Evolutionary conservation across 92 coral and sea anemone species (phyloP).

Genomic region (Actinernus sp.): DNA sequence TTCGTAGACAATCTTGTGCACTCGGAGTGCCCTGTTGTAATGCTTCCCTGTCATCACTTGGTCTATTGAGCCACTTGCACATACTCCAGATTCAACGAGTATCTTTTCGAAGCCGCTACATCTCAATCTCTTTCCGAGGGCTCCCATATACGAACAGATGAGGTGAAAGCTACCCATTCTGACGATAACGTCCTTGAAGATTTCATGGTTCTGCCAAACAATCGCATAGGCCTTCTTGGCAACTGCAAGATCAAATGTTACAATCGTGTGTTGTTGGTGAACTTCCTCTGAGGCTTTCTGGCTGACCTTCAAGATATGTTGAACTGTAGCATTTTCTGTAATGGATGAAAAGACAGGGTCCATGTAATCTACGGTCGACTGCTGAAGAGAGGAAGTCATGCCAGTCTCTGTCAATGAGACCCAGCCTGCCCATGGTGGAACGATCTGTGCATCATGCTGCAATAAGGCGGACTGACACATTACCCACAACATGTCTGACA

Average conservation of each 20-base stretch:
- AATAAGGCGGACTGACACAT: conserved; percentile 1
- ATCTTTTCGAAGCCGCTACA: conserved; percentile 37
- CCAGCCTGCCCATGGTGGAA: conserved; percentile 39
- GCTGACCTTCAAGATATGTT: too few relatives aligned
- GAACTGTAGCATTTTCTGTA: conserved; percentile 11
- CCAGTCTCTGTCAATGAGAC: conserved; percentile 20
- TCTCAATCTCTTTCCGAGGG: conserved; percentile 40
- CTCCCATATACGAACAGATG: conserved; percentile 13
- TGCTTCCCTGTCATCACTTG: too few relatives aligned
- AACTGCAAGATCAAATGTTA: conserved; percentile 38
- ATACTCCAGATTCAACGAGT: conserved; percentile 34
- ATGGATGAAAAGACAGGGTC: conserved; percentile 22
- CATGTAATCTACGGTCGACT: conserved; percentile 31
- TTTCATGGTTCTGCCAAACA: conserved; percentile 21
- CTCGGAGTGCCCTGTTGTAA: too few relatives aligned
- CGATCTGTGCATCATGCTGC: conserved; percentile 2
- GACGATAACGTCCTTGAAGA: conserved; percentile 15
- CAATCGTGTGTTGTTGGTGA: conserved; percentile 16
- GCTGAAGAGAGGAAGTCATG: conserved; percentile 13
- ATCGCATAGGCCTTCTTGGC: conserved; percentile 32
- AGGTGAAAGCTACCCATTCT: conserved; percentile 27
- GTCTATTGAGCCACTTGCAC: too few relatives aligned
- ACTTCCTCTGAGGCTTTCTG: conserved; percentile 22
- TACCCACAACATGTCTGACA: conserved; percentile 17
- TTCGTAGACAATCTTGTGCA: too few relatives aligned